Evolutionary conservation across 2,113 vertebrate genomes (phyloP), one percentile per base, ranked within the genome.

Genomic region (Tonatia bakeri): DNA sequence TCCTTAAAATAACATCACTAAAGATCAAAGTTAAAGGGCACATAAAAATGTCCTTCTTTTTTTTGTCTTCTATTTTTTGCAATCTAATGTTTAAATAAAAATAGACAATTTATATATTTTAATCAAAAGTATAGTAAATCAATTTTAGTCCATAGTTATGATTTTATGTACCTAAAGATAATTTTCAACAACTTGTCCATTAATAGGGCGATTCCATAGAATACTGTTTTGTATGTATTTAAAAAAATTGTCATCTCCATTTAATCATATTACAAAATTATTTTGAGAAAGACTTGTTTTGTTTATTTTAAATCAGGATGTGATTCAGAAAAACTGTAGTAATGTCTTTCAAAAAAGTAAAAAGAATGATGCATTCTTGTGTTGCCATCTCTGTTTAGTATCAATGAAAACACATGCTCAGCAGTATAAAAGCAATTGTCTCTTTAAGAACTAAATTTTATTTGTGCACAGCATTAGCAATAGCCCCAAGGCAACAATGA

Each of bases 401-500:
- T 91, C 92, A 92, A 7, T 56, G 90, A 91, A 76, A 7, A 96
- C 50, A 82, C 3, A 70, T 91, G 4, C 61, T 67, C 96, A 86
- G 19, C 50, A 59, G 31, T 90, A n/a, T 82, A 95, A 97, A 97
- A 90, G 88, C 80, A 94, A 38, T 87, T 85, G 47, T 93, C 93
- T 94, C 67, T 79, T 95, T 84, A 91, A 89, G 81, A 36, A 80
- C 93, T 86, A 91, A 69, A 92, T 82, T 38, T 92, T 95, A 12
- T 90, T 97, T 94, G 72, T 31, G 43, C 92, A 43, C 85, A 96
- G 65, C 81, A 80, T 67, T 95, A 61, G 40, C 91, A 87, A 31
- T 7, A 96, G 88, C 87, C 90, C 81, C 89, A 83, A 76, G 92
- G 91, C 50, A 97, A 97, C 86, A 87, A 45, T 95, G 22, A 97